Percentiles rank a stretch among this genome's conserved stretches.
phyloP scores from a whole-genome alignment of 2,113 vertebrate genomes.

The Cyanocitta stelleri region DNA sequence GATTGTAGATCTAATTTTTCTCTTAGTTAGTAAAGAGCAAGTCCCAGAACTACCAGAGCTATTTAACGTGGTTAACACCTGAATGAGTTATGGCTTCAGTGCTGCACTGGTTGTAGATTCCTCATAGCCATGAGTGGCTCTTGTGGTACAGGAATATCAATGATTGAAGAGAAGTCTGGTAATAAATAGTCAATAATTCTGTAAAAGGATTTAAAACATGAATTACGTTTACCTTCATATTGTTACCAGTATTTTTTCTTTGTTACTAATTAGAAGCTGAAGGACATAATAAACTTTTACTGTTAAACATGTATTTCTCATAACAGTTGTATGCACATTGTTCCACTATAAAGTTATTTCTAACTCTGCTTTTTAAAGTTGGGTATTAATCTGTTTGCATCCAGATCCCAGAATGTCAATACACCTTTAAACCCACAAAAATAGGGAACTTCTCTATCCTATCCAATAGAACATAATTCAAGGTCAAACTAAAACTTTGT shows the following conservation, averaged over 20 bases:
- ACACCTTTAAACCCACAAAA: not conserved
- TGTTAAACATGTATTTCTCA: not conserved
- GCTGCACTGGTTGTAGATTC: constrained; percentile 38
- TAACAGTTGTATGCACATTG: not conserved
- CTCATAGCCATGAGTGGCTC: constrained; percentile 21
- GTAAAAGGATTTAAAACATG: constrained; percentile 47
- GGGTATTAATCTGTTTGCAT: not conserved
- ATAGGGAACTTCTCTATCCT: not conserved
- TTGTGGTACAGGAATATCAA: constrained; percentile 5
- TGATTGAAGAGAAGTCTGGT: constrained; percentile 27
- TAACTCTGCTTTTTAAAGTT: not conserved
- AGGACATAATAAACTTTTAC: not conserved
- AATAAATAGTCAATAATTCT: constrained; percentile 57
- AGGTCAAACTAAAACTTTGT: not conserved
- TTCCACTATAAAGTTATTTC: not conserved
- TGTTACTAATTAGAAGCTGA: not conserved
- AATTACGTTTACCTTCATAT: not conserved
- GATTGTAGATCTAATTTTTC: constrained; percentile 50
- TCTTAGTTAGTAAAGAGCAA: constrained; percentile 54
- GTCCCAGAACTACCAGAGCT: constrained; percentile 38
- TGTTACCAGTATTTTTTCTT: not conserved
- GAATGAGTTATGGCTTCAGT: constrained; percentile 60
- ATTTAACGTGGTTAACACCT: constrained; percentile 63
- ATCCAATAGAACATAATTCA: not conserved
- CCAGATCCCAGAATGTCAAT: not conserved